Evolutionary conservation across 2,888 invertebrate genomes (phyloP).

Genomic region (Subacronicta megacephala): DNA sequence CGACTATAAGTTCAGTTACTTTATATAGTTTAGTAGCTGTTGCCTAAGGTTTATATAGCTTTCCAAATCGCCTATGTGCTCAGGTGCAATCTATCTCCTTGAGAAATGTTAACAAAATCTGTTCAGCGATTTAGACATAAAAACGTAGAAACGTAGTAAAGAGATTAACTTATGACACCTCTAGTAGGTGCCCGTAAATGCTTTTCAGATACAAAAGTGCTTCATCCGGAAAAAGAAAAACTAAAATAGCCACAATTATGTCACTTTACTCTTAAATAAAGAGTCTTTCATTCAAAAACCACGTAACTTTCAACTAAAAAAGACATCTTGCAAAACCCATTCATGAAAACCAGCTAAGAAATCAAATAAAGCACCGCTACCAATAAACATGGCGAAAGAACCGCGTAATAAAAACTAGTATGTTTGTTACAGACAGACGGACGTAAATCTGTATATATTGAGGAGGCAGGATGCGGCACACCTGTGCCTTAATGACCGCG

Average conservation of each 20-base stretch:
- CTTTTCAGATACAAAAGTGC: too few species aligned
- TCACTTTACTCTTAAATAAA: neutral
- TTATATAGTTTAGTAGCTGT: too few species aligned
- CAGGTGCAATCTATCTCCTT: too few species aligned
- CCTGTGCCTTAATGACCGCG: conserved; percentile 31
- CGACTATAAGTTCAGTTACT: too few species aligned
- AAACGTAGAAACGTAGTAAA: too few species aligned
- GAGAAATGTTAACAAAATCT: too few species aligned
- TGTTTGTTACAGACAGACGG: conserved; percentile 33
- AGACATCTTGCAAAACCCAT: conserved; percentile 25
- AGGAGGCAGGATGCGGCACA: conserved; percentile 32
- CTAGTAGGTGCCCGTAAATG: too few species aligned
- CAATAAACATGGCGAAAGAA: conserved; percentile 42
- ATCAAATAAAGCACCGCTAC: conserved; percentile 37
- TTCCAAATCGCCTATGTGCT: too few species aligned
- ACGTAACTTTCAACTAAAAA: conserved; percentile 12
- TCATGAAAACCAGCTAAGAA: conserved; percentile 30
- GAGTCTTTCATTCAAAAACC: conserved; percentile 22
- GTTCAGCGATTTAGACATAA: too few species aligned
- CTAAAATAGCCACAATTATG: neutral
- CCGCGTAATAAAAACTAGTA: conserved; percentile 35
- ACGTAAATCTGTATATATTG: conserved; percentile 40
- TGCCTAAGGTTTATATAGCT: too few species aligned
- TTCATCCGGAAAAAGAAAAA: neutral
- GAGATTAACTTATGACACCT: too few species aligned